Base-by-base conservation (phyloP, 2,113 vertebrate species). In the Heloderma charlesbogerti region DNA sequence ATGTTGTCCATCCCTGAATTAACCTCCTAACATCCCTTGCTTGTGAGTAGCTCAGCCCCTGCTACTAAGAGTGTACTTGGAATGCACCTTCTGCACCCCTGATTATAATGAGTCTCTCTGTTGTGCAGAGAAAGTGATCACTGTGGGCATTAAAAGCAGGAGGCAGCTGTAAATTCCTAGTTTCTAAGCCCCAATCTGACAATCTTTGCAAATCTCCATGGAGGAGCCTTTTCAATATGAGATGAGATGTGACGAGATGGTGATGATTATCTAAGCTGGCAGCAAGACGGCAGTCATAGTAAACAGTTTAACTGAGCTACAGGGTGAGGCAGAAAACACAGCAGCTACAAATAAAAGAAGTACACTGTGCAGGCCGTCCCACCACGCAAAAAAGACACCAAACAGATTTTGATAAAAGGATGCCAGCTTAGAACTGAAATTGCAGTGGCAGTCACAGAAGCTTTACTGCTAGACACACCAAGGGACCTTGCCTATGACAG, bases 131-230 rank as follows among this genome's bases (percentile, higher is more conserved):
- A 84, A 90, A 88, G 93, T 78, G 79, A 86, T 63, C 72, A 75
- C 37, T 71, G 88, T 85, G 91, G 89, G 93, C 82, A 88, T 83
- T 93, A 82, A 77, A 92, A 78, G 93, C 91, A 77, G 79, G 74
- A 71, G 84, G 92, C 87, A 93, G 88, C 88, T 92, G 91, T 84
- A 12, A 92, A 80, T 88, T 91, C 91, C 88, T 95, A 60, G 84
- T 22, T 63, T 63, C 60, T 63, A 63, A 63, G 60, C 60, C 60
- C 22, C 60, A 63, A 22, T 74, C 83, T 93, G 92, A 87, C 90
- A 93, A 79, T 2, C 71, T 92, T 93, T 93, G 90, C 86, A 45
- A 43, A 89, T 92, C 91, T 94, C 82, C 20, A n/a, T 79, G 63
- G 84, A 91, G 40, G 0, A 94, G 4, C 66, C 71, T 92, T 94